Percentiles rank a stretch among this genome's conserved stretches.
Evolutionary conservation across 2,888 invertebrate genomes (phyloP).

Genomic region (Dione juno): DNA sequence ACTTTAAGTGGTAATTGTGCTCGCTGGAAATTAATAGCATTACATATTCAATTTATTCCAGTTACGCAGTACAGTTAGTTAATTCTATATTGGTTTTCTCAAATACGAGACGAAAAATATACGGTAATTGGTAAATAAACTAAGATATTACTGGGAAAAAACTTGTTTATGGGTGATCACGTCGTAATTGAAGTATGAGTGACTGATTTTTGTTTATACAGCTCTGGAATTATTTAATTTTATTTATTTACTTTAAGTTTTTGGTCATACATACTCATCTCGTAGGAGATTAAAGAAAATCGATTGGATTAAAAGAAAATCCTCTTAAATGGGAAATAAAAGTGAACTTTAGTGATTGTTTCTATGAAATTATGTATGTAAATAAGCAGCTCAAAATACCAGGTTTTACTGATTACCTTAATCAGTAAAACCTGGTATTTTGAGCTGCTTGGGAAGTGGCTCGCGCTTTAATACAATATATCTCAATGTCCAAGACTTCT

Average conservation of each 20-base stretch:
- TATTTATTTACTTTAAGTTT: too few relatives aligned
- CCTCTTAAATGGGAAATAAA: not conserved
- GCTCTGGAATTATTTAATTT: too few relatives aligned
- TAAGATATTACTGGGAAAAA: not conserved
- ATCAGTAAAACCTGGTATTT: too few relatives aligned
- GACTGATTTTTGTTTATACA: not conserved
- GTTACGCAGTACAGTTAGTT: not conserved
- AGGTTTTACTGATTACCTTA: too few relatives aligned
- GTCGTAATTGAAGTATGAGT: not conserved
- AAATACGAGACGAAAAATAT: not conserved
- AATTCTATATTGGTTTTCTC: slow-evolving; percentile 15
- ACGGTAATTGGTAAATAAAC: not conserved
- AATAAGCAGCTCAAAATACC: too few relatives aligned
- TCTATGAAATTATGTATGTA: not conserved
- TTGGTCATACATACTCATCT: not conserved
- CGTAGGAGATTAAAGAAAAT: not conserved
- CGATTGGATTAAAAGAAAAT: not conserved
- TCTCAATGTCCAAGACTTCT: too few relatives aligned
- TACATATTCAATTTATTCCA: slow-evolving; percentile 3
- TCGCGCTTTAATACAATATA: too few relatives aligned
- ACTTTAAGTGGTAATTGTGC: slow-evolving; percentile 25
- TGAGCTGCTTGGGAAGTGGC: too few relatives aligned
- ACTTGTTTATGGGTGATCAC: not conserved
- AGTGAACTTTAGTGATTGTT: not conserved
- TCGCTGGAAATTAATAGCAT: slow-evolving; percentile 25